Percentiles rank a stretch among this genome's conserved stretches.
Evolutionary conservation across 1,140 invertebrate genomes (phyloP).

Genomic region (Drosophila lacertosa): DNA sequence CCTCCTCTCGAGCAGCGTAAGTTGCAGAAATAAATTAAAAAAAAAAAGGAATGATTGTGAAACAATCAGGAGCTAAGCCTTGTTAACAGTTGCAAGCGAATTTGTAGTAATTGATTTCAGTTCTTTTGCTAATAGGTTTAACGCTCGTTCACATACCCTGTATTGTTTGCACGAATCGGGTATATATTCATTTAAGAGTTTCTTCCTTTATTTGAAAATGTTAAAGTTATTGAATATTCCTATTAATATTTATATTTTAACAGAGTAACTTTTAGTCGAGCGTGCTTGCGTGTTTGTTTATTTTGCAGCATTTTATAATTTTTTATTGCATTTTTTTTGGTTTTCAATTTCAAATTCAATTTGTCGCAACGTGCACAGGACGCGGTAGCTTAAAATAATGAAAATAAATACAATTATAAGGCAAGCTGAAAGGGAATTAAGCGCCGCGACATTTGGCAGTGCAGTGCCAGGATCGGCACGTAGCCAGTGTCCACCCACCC

Average conservation of each 20-base stretch:
- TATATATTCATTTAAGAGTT: neutral
- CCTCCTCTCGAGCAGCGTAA: neutral
- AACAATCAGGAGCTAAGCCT: neutral
- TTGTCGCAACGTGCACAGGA: slow-evolving; percentile 55
- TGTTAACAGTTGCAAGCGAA: neutral
- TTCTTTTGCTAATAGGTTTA: neutral
- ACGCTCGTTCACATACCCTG: neutral
- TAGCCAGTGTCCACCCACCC: too few species aligned
- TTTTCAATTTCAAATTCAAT: slow-evolving; percentile 70
- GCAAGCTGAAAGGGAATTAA: slow-evolving; percentile 50
- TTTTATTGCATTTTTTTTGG: slow-evolving; percentile 6
- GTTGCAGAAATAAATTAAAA: neutral
- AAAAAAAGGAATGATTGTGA: neutral
- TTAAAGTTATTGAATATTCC: too few species aligned
- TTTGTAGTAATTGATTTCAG: slow-evolving; percentile 7
- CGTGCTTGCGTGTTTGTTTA: neutral
- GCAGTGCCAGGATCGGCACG: slow-evolving; percentile 47
- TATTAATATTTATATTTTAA: neutral
- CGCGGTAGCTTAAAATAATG: slow-evolving; percentile 62
- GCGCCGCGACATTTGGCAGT: slow-evolving; percentile 19
- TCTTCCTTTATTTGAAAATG: neutral
- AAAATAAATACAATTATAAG: slow-evolving; percentile 73
- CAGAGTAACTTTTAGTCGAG: neutral
- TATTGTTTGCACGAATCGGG: neutral
- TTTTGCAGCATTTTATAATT: slow-evolving; percentile 13